Evolutionary conservation across 2,888 invertebrate genomes (phyloP), one percentile per base, ranked within the genome.

Genomic region (Lithophane leautieri): DNA sequence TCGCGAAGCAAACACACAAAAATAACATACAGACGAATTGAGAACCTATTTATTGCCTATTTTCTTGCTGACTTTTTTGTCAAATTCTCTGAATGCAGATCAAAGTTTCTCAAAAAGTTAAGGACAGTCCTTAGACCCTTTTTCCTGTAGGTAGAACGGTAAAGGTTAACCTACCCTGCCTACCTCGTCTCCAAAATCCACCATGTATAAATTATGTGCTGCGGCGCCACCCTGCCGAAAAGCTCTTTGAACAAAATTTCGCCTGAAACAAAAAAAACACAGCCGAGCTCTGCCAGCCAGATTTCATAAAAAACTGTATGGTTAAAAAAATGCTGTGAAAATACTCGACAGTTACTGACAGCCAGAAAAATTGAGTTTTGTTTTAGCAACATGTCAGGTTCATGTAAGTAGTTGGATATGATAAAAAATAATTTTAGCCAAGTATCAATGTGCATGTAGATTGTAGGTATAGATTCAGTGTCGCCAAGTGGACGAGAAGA

Each of bases 371-470:
- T 65, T 58, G 28, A 44, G 19, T 28, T 52, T 34, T 76, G 28
- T 75, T 22, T 22, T 75, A 56, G 47, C 14, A 70, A 60, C 50
- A 47, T 16, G 11, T 25, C 54, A 61, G 62, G 54, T 19, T 63
- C 25, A 28, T 47, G 73, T 34, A 34, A 4, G 34, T 34, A 47
- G 22, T 47, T 74, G 14, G 16, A 8, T 54, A 25, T 28, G 34
- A 34, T 56, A 56, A 34, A 72, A 56, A 40, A 16, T 25, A 60
- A 60, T 62, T 73, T n/a, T 28, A 56, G 40, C n/a, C 16, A 34
- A 6, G 34, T 34, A 47, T 40, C 22, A 70, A 14, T 60, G 47
- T 70, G 58, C 70, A 60, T 60, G 25, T 47, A 72, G 34, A 34
- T 28, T 50, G 22, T 28, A 68, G 52, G 42, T 44, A 58, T 50